Percentiles rank a stretch among this genome's conserved stretches.
phyloP scores from a whole-genome alignment of 2,888 invertebrate species.

The Torymus texanus region DNA sequence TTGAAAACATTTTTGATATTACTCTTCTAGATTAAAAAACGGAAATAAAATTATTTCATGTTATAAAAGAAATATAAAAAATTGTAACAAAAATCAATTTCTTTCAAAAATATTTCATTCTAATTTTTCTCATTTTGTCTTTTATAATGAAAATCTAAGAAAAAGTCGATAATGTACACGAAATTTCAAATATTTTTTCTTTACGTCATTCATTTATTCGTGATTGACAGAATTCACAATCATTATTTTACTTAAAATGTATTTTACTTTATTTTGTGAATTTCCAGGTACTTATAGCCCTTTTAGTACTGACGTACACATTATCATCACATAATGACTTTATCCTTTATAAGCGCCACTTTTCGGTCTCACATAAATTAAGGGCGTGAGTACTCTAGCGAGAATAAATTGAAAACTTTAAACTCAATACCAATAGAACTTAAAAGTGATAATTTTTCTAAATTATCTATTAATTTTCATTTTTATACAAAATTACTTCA shows the following conservation, averaged over 20 bases:
- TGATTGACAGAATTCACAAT: not conserved
- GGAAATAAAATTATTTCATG: too few relatives aligned
- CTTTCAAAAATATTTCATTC: too few relatives aligned
- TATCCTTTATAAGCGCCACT: slow-evolving; percentile 22
- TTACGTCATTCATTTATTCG: too few relatives aligned
- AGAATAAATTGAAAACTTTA: slow-evolving; percentile 7
- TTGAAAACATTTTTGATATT: too few relatives aligned
- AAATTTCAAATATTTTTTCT: too few relatives aligned
- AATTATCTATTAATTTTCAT: too few relatives aligned
- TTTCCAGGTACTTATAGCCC: not conserved
- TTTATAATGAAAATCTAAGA: too few relatives aligned
- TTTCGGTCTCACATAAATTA: slow-evolving; percentile 17
- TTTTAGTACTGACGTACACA: not conserved
- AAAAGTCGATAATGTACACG: too few relatives aligned
- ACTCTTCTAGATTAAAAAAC: too few relatives aligned
- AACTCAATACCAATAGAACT: not conserved
- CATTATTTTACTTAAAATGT: not conserved
- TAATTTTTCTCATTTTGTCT: too few relatives aligned
- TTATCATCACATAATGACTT: slow-evolving; percentile 28
- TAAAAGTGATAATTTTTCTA: not conserved
- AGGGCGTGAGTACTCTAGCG: not conserved
- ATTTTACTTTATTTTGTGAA: slow-evolving; percentile 8
- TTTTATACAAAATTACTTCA: not conserved
- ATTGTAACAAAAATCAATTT: too few relatives aligned
- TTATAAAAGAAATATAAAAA: too few relatives aligned